Evolutionary conservation across 2,888 invertebrate genomes (phyloP).

Genomic region (Scrobipalpa atriplicella): DNA sequence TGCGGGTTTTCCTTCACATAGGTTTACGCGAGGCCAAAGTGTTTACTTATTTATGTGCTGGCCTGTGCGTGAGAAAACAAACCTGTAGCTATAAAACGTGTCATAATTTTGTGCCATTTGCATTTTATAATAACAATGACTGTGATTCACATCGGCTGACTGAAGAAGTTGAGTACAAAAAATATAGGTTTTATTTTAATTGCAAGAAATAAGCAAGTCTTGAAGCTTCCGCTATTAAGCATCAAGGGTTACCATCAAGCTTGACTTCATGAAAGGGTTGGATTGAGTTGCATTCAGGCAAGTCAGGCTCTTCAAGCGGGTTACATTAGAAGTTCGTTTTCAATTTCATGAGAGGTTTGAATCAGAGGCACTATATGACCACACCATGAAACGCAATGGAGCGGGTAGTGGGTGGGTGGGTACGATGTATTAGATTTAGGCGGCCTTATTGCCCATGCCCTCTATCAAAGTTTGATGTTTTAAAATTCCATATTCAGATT

Average conservation of each 20-base stretch:
- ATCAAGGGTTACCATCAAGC: not conserved
- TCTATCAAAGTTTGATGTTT: no score
- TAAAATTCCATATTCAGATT: no score
- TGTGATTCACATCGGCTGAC: constrained; percentile 29
- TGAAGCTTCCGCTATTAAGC: not conserved
- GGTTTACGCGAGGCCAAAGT: constrained; percentile 25
- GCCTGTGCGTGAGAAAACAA: constrained; percentile 40
- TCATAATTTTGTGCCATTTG: constrained; percentile 44
- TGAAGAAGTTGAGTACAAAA: constrained; percentile 17
- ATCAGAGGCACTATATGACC: no score
- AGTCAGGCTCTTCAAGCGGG: no score
- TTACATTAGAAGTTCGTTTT: no score
- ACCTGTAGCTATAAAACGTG: constrained; percentile 46
- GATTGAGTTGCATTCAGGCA: no score
- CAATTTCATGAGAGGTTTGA: no score
- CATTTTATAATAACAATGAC: constrained; percentile 41
- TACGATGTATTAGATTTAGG: no score
- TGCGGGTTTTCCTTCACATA: constrained; percentile 20
- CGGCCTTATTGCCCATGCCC: no score
- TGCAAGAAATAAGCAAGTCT: not conserved
- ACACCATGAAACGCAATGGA: no score
- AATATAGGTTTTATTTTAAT: constrained; percentile 9
- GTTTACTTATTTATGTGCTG: constrained; percentile 32
- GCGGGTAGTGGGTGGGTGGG: no score
- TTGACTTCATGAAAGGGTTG: no score